Conservation (phyloP, 1,140 invertebrate species). For the Drosophila kikkawai region DNA sequence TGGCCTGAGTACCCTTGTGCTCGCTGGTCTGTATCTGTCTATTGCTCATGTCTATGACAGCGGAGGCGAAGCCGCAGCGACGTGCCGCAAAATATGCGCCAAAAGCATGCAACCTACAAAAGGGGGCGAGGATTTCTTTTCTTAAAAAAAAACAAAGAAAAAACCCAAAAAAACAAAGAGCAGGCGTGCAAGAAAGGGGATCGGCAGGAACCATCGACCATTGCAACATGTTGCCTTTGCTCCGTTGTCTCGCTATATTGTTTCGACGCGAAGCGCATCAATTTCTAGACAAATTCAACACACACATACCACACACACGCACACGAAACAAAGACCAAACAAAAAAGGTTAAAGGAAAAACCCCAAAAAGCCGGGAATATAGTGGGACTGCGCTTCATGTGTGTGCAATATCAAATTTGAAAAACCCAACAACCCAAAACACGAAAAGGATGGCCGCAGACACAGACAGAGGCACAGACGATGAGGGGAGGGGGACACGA, state of each 20-base stretch:
- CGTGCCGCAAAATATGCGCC: constrained; percentile 69
- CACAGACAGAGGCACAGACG: constrained; percentile 13
- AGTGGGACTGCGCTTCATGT: constrained; percentile 52
- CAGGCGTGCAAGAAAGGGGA: not conserved
- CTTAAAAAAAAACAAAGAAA: not conserved
- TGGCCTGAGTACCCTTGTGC: constrained; percentile 28
- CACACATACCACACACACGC: constrained; percentile 27
- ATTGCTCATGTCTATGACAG: constrained; percentile 65
- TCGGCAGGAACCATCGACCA: constrained; percentile 25
- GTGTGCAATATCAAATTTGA: constrained; percentile 73
- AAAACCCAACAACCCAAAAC: constrained; percentile 34
- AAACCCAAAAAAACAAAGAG: not conserved
- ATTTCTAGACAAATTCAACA: constrained; percentile 75
- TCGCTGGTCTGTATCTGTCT: constrained; percentile 43
- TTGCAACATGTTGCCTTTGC: constrained; percentile 78
- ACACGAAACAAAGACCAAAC: not conserved
- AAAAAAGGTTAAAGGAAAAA: not conserved
- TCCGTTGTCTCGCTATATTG: constrained; percentile 59
- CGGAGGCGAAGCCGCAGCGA: constrained; percentile 58
- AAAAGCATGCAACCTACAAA: constrained; percentile 63
- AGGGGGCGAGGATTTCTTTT: constrained; percentile 11
- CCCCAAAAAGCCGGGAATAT: constrained; percentile 11
- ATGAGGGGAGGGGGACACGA: not conserved
- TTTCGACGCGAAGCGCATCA: constrained; percentile 69
- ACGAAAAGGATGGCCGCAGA: constrained; percentile 15